Base-by-base conservation (phyloP, 2,888 invertebrate genomes). In the Eupithecia vulgata region DNA sequence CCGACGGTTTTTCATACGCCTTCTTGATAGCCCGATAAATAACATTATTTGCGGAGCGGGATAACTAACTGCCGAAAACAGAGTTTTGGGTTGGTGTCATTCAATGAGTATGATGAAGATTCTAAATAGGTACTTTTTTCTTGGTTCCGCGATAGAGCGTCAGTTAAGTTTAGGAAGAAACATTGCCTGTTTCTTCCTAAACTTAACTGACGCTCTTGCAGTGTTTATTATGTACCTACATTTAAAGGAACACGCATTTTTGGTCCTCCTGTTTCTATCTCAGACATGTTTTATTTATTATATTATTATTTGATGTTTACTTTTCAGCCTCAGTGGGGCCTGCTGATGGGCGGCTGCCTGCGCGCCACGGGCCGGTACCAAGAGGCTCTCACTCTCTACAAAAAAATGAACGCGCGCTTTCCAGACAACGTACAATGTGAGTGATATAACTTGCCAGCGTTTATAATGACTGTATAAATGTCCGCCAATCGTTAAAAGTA, bases 351-450 rank as follows among this genome's bases (percentile, higher is more conserved):
- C 40, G 96, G 96, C 4, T 97, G 97, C 87, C 95, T 97, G 81
- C 95, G 97, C 69, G 95, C 97, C 72, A 96, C 95, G 80, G 98
- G 98, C 2, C 97, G 97, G 84, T 98, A 98, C 87, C 97, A 97
- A 81, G 96, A 97, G 83, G 98, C 98, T 12, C 94, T 98, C 30
- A 95, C 96, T 10, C 95, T 97, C 0, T 99, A 98, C 90, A 97
- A 98, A 91, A 96, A 96, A 80, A 97, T 99, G 83, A 97, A 99
- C 86, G 95, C 96, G 30, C 96, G 96, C 80, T 99, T 99, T 89
- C 99, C 99, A 0, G 99, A 99, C 77, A 99, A 99, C 89, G 95
- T 98, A 1, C 98, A 99, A 86, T 99, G 99, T 96, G 90, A 90
- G 96, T 83, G 35, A 7, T n/a, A 12, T 4, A 34, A 6, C 34